Base-by-base conservation (phyloP, 30 jellyfish, hydroid and myxozoan genomes). In the Aurelia aurita complex sp. Pacific region DNA sequence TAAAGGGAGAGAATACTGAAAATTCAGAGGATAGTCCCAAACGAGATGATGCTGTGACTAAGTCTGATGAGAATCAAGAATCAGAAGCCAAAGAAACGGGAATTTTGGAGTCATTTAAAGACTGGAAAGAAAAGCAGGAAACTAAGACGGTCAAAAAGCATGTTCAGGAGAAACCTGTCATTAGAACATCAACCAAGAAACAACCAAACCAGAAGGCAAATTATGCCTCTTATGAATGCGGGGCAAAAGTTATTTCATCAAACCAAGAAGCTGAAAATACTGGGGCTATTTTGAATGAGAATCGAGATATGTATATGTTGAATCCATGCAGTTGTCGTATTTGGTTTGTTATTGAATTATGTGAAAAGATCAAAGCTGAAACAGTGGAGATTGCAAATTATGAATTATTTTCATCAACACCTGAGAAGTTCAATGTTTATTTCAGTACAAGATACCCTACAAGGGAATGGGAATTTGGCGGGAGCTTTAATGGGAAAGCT, bases 321-420 rank as follows among this genome's bases (percentile, higher is more conserved):
- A 95, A 86, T 61, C 97, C 97, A 51, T 95, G 99, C 91, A 89
- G 91, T 46, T 97, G 91, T 63, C 76, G 67, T 11, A 91, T 90
- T 69, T 95, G 99, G 99, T 90, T 95, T 82, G 95, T 95, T 35
- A 85, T 95, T 65, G 99, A 95, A 71, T 73, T 95, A 18, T 95
- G 99, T 77, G 97, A 95, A 65, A 93, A 97, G 60, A 90, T 95
- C 23, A 91, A 85, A 36, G 91, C 88, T 4, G 98, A 95, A 52
- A 86, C 98, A 2, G 85, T 95, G 11, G 99, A 95, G 15, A 81
- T 90, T 12, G 99, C 98, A 53, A 95, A 90, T 64, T 95, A 77
- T 87, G 99, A 95, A 71, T 82, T 95, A 88, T 95, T 95, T 95
- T 89, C 99, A 17, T 95, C 99, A 34, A 80, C 97, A 36, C 97